Evolutionary conservation across 1,140 invertebrate genomes (phyloP).

Genomic region (Physella acuta): DNA sequence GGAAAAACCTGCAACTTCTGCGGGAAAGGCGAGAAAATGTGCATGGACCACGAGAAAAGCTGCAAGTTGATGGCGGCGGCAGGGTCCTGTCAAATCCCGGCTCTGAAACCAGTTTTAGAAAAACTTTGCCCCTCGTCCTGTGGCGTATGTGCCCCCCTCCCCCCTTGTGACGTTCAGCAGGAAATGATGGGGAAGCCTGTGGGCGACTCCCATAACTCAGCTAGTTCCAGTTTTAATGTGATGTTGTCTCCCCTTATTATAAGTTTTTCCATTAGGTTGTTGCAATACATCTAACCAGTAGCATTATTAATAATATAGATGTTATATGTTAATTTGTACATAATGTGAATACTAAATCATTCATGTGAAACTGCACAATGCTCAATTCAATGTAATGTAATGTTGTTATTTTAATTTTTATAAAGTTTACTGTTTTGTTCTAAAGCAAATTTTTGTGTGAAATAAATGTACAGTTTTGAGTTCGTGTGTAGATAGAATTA

Average conservation of each 20-base stretch:
- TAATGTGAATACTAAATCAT: too few species aligned
- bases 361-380: too few species aligned
- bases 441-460: too few species aligned
- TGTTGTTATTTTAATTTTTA: too few species aligned
- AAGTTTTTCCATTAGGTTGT: not conserved
- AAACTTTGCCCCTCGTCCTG: slow-evolving; percentile 7
- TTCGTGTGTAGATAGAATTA: too few species aligned
- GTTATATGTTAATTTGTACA: too few species aligned
- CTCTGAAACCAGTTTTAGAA: not conserved
- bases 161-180: slow-evolving; percentile 2
- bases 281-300: not conserved
- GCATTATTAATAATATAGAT: too few species aligned
- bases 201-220: not conserved
- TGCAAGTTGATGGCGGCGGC: slow-evolving; percentile 3
- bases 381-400: too few species aligned
- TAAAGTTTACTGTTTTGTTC: too few species aligned
- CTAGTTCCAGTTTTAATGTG: not conserved
- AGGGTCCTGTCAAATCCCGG: not conserved
- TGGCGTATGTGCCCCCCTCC: not conserved
- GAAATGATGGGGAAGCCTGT: slow-evolving; percentile 11
- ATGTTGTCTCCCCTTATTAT: too few species aligned
- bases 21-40: slow-evolving; percentile 5
- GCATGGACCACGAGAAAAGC: slow-evolving; percentile 23
- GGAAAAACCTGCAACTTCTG: slow-evolving; percentile 14
- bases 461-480: too few species aligned